Evolutionary conservation across 2,797 vertebrate genomes (phyloP), one percentile per base, ranked within the genome.

Genomic region (Salmo trutta): DNA sequence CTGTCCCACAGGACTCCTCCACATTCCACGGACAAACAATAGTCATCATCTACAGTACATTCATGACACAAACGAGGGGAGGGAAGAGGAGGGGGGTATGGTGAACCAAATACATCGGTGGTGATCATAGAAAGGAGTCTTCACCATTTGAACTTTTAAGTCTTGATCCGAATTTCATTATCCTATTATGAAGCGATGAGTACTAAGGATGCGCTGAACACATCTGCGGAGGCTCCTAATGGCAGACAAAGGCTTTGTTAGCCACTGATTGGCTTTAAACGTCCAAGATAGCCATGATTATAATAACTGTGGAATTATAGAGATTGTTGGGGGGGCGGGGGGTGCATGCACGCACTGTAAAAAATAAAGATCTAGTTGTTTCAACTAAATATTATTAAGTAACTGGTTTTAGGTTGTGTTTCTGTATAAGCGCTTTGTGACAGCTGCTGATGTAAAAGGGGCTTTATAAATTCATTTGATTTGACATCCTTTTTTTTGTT

Each of bases 141-240:
- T 84, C 79, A 84, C 77, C 86, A 81, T 78, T 83, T 86, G 85
- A 91, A 87, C 83, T 86, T 52, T 83, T 66, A 85, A 85, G 67
- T 83, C 87, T 89, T 84, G 21, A 72, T 73, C 71, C 31, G 33
- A 68, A 67, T 66, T 75, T 73, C 79, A 79, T 80, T 68, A 78
- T 78, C 65, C 69, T 66, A 72, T 77, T 79, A 73, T 75, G 47
- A 78, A 73, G 76, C 75, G 10, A 77, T 19, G 41, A 77, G 56
- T 81, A 75, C 54, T 36, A 75, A 53, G 41, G 52, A 70, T 56
- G 64, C 27, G 29, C 14, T 75, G 73, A 73, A 75, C 68, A 64
- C 59, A 77, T 67, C 56, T 29, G n/a, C 8, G 24, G 67, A 74
- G 66, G 16, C 76, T 92, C 88, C 85, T 88, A 86, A 90, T 86